Evolutionary conservation across 2,113 vertebrate genomes (phyloP).

Genomic region (Neodon shergylaensis): DNA sequence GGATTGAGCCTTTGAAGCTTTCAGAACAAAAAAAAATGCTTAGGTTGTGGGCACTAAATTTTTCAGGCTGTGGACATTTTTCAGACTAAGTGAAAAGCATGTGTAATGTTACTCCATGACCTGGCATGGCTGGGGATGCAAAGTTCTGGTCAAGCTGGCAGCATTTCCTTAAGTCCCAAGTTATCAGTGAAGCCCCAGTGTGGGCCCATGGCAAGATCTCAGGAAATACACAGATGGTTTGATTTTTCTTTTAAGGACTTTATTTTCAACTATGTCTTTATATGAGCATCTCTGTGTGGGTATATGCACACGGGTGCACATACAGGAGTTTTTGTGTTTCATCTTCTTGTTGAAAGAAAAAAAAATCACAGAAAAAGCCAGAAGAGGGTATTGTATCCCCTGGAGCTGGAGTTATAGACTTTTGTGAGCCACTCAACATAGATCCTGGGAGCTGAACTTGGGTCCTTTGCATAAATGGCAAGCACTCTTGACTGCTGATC

Average conservation of each 20-base stretch:
- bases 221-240: neutral
- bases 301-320: too few species aligned
- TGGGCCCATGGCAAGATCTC: neutral
- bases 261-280: neutral
- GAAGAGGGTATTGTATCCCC: neutral
- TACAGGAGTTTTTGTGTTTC: too few species aligned
- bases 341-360: too few species aligned
- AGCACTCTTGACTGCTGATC: too few species aligned
- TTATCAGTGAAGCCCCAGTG: neutral
- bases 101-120: neutral
- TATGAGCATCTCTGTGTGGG: neutral
- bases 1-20: constrained; percentile 70
- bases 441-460: neutral
- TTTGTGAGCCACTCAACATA: neutral
- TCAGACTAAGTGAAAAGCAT: constrained; percentile 59
- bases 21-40: constrained; percentile 60
- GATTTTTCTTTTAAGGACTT: neutral
- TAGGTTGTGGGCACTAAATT: constrained; percentile 47
- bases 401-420: neutral
- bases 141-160: constrained; percentile 4
- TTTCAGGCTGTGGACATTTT: constrained; percentile 74
- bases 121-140: neutral
- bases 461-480: too few species aligned
- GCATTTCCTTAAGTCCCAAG: neutral
- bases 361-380: neutral